Percentiles rank a stretch among this genome's conserved stretches.
Evolutionary conservation across 2,113 vertebrate genomes (phyloP).

Genomic region (Lontra canadensis): DNA sequence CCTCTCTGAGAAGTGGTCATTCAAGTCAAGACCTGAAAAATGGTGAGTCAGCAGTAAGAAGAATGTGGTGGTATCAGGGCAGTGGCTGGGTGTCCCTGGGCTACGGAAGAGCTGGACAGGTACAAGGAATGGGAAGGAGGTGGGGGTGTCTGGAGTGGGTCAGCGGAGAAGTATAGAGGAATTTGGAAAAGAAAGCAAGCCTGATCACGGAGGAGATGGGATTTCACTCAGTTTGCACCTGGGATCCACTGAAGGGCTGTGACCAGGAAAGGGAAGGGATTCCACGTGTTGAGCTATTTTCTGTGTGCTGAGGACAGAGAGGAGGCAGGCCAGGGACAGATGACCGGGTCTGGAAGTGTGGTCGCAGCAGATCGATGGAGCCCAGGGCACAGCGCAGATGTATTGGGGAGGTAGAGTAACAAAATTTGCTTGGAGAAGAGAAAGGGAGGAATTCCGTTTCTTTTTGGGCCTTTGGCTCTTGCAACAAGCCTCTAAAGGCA

Average conservation of each 20-base stretch:
- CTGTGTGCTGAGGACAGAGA: not conserved
- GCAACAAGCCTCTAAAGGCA: not conserved
- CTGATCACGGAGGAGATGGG: not conserved
- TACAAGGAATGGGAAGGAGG: not conserved
- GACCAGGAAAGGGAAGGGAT: not conserved
- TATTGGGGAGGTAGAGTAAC: not conserved
- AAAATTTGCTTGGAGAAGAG: not conserved
- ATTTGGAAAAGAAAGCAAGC: not conserved
- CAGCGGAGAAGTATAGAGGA: not conserved
- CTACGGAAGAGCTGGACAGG: not conserved
- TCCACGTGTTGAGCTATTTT: not conserved
- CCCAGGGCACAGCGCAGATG: not conserved
- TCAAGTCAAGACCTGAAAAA: slow-evolving; percentile 25
- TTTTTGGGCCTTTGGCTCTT: not conserved
- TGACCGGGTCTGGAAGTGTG: not conserved
- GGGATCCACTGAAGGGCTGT: not conserved
- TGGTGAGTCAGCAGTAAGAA: not conserved
- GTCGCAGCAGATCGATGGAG: not conserved
- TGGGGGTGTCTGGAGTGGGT: no score
- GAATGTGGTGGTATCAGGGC: not conserved
- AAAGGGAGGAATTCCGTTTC: not conserved
- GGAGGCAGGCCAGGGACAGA: not conserved
- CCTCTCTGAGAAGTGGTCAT: not conserved
- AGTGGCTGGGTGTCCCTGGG: not conserved
- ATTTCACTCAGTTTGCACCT: not conserved